Evolutionary conservation across 2,797 vertebrate genomes (phyloP).

Genomic region (Acanthurus lineatus): DNA sequence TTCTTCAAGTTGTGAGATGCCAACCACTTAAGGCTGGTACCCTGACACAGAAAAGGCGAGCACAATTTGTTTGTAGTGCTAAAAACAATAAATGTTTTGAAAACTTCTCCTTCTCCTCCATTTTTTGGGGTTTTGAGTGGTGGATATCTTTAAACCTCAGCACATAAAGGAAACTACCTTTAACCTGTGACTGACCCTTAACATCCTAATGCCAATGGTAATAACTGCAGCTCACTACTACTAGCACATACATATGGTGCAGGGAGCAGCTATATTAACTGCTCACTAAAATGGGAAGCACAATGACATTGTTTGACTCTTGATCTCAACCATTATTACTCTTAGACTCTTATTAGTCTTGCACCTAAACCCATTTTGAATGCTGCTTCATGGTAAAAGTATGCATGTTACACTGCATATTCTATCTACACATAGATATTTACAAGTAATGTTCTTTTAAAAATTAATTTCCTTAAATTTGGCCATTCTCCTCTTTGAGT

Average conservation of each 20-base stretch:
- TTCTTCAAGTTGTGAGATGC: not conserved
- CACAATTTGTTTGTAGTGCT: not conserved
- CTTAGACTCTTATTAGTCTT: not conserved
- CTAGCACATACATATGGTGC: not conserved
- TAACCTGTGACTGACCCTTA: not conserved
- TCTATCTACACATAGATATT: not conserved
- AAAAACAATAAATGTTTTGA: not conserved
- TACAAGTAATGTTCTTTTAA: not conserved
- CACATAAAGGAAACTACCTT: not conserved
- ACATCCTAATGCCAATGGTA: not conserved
- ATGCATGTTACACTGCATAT: not conserved
- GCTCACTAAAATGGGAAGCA: not conserved
- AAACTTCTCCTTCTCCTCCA: too few relatives aligned
- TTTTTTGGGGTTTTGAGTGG: not conserved
- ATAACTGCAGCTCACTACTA: not conserved
- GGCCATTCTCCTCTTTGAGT: slow-evolving; percentile 20
- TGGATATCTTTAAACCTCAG: not conserved
- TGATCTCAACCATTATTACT: not conserved
- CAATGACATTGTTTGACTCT: not conserved
- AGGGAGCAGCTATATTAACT: not conserved
- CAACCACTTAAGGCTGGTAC: not conserved
- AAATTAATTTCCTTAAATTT: slow-evolving; percentile 17
- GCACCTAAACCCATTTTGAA: not conserved
- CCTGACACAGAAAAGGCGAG: not conserved
- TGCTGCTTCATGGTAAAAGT: not conserved